A percentile compares a stretch with the other conserved stretches of the same genome.
These are phyloP conservation scores for Lochmaea capreae DNA, from an alignment of 2,888 invertebrate species.

Conservation along the genomic window DNA sequence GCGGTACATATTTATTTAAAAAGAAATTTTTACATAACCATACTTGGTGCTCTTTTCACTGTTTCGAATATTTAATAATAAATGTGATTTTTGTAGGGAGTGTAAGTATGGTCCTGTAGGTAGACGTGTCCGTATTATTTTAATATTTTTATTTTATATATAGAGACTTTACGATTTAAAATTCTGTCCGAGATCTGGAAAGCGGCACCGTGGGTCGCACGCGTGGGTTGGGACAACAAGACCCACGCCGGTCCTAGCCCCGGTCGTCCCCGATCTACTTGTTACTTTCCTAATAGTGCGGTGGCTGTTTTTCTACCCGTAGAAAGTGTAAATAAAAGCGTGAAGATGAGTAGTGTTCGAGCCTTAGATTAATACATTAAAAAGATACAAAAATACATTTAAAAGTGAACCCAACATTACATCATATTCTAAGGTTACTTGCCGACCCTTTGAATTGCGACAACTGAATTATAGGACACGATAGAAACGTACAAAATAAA, in stretches of 20 bases:
- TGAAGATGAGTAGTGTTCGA: too few relatives aligned
- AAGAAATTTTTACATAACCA: too few relatives aligned
- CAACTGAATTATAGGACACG: too few relatives aligned
- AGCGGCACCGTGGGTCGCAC: conserved; percentile 30
- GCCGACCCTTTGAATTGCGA: too few relatives aligned
- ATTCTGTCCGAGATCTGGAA: conserved; percentile 25
- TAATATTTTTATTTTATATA: conserved; percentile 17
- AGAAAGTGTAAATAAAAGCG: not conserved
- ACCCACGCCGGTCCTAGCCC: conserved; percentile 27
- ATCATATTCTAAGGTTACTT: too few relatives aligned
- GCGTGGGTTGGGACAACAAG: conserved; percentile 31
- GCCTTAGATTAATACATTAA: too few relatives aligned
- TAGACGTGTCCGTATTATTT: conserved; percentile 6
- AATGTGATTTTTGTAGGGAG: conserved; percentile 6
- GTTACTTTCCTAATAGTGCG: conserved; percentile 12
- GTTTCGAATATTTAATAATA: too few relatives aligned
- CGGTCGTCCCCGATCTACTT: conserved; percentile 22
- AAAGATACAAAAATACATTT: too few relatives aligned
- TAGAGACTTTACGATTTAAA: conserved; percentile 13
- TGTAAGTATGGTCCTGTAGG: conserved; percentile 10
- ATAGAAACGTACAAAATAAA: too few relatives aligned
- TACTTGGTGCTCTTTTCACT: too few relatives aligned
- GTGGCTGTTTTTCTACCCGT: not conserved
- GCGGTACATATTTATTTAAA: too few relatives aligned
- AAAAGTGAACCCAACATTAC: too few relatives aligned